A percentile compares a stretch with the other conserved stretches of the same genome.
phyloP scores from a whole-genome alignment of 2,888 invertebrate species.

The Pediacus dermestoides region DNA sequence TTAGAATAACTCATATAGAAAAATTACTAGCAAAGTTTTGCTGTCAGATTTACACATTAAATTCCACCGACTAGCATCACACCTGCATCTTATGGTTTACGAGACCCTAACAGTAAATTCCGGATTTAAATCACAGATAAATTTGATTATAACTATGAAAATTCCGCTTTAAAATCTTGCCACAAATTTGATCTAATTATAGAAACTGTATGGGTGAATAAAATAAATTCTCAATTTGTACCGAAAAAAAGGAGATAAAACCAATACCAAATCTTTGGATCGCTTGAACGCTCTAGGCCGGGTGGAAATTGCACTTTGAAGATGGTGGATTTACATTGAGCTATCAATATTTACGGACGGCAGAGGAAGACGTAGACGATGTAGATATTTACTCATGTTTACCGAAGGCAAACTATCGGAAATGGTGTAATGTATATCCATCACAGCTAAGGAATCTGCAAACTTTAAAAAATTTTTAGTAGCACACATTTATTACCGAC shows the following conservation, averaged over 20 bases:
- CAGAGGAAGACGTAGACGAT: slow-evolving; percentile 17
- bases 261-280: slow-evolving; percentile 1
- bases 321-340: slow-evolving; percentile 31
- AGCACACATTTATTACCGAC: no score
- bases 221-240: not conserved
- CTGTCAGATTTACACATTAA: no score
- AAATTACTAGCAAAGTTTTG: no score
- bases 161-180: no score
- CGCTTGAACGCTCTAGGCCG: slow-evolving; percentile 15
- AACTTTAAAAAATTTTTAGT: slow-evolving; percentile 13
- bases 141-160: not conserved
- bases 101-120: no score
- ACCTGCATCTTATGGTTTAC: no score
- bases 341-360: slow-evolving; percentile 33
- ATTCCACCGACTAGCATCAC: no score
- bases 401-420: slow-evolving; percentile 27
- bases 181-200: not conserved
- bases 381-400: slow-evolving; percentile 29
- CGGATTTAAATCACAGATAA: slow-evolving; percentile 1
- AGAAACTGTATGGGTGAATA: not conserved
- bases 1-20: no score
- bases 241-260: not conserved
- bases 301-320: slow-evolving; percentile 30
- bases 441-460: slow-evolving; percentile 20
- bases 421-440: slow-evolving; percentile 20